Evolutionary conservation across 2,113 vertebrate species (phyloP).

Genomic region (Clarias magur): DNA sequence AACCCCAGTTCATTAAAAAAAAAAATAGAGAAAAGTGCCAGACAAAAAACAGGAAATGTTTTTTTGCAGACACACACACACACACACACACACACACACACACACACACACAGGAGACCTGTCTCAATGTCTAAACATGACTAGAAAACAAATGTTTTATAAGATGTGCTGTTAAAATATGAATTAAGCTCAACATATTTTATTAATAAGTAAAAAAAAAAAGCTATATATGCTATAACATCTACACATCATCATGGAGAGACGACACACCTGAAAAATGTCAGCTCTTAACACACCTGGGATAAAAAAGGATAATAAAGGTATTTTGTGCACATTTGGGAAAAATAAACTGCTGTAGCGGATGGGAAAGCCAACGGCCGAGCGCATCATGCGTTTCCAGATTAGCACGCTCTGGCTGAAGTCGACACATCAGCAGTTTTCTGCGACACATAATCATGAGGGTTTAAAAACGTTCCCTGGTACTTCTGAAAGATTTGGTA

Average conservation of each 20-base stretch:
- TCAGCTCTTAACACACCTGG: too few relatives aligned
- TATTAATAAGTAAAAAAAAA: not conserved
- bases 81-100: too few relatives aligned
- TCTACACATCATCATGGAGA: not conserved
- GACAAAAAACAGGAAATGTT: too few relatives aligned
- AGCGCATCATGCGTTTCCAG: not conserved
- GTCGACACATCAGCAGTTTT: slow-evolving; percentile 30
- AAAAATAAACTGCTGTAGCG: not conserved
- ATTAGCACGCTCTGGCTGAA: not conserved
- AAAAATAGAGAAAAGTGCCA: too few relatives aligned
- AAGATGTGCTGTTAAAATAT: not conserved
- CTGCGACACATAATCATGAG: not conserved
- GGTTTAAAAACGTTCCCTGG: not conserved
- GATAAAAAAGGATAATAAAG: not conserved
- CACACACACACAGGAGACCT: too few relatives aligned
- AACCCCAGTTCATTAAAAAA: too few relatives aligned
- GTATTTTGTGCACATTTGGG: not conserved
- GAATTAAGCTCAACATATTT: not conserved
- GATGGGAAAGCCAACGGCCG: not conserved
- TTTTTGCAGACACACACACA: too few relatives aligned
- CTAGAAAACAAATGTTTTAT: too few relatives aligned
- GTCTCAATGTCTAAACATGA: too few relatives aligned
- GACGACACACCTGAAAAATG: not conserved
- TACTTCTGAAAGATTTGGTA: not conserved
- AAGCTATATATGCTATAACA: not conserved